Evolutionary conservation across 2,797 vertebrate genomes (phyloP).

Genomic region (Coracias cyanogaster): DNA sequence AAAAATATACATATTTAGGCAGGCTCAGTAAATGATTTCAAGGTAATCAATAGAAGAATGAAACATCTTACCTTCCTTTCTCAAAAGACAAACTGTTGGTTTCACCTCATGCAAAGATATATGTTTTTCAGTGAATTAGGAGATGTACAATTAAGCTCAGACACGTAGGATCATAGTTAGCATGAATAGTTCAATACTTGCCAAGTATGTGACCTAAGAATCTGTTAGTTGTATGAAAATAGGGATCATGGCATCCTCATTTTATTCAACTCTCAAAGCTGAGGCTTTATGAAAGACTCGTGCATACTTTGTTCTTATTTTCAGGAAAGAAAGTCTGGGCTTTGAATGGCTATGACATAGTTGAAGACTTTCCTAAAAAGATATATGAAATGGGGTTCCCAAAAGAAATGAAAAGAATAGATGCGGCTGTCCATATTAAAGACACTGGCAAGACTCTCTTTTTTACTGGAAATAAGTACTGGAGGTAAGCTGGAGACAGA

Average conservation of each 20-base stretch:
- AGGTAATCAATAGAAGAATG: neutral
- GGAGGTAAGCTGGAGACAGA: slow-evolving; percentile 84
- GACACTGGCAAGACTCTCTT: slow-evolving; percentile 90
- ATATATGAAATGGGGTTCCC: slow-evolving; percentile 93
- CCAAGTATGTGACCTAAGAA: neutral
- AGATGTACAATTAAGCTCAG: neutral
- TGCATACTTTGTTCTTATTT: neutral
- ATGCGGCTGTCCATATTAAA: slow-evolving; percentile 88
- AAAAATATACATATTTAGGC: neutral
- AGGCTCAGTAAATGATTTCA: neutral
- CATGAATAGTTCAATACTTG: neutral
- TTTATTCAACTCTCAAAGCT: neutral
- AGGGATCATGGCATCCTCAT: neutral
- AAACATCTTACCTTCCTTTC: neutral
- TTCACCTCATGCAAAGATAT: neutral
- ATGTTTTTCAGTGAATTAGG: neutral
- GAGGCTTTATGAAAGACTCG: neutral
- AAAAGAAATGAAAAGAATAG: slow-evolving; percentile 86
- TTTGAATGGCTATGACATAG: slow-evolving; percentile 89
- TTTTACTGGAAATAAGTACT: slow-evolving; percentile 90
- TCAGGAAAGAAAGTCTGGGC: slow-evolving; percentile 95
- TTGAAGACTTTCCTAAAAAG: slow-evolving; percentile 93
- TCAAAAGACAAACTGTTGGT: neutral
- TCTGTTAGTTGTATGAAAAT: neutral
- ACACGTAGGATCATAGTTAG: neutral